Conservation (phyloP, 2,888 invertebrate genomes). For the Nebria brevicollis region DNA sequence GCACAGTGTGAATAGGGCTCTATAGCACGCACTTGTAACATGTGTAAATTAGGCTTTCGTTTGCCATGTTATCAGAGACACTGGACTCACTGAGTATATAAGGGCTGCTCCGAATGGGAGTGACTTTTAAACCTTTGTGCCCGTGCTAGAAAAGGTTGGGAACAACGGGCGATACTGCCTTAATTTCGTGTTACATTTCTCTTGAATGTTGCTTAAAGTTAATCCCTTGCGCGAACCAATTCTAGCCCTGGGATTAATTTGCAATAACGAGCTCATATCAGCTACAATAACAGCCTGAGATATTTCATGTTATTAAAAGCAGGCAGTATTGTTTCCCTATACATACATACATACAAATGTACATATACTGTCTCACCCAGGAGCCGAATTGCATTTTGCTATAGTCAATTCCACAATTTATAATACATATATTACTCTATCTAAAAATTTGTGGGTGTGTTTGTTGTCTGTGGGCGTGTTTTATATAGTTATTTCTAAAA, state of each 20-base stretch:
- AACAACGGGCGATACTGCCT: slow-evolving; percentile 27
- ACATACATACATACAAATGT: neutral
- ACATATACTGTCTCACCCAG: neutral
- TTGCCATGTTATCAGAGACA: slow-evolving; percentile 37
- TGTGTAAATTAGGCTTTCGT: slow-evolving; percentile 45
- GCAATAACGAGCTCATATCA: slow-evolving; percentile 42
- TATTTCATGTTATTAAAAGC: slow-evolving; percentile 35
- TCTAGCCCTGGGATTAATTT: slow-evolving; percentile 42
- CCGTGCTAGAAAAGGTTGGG: slow-evolving; percentile 21
- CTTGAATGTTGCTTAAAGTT: slow-evolving; percentile 45
- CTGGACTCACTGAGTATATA: neutral
- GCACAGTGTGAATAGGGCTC: slow-evolving; percentile 37
- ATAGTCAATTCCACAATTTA: too few relatives aligned
- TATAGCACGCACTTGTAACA: slow-evolving; percentile 30
- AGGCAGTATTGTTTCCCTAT: neutral
- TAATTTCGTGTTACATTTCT: slow-evolving; percentile 45
- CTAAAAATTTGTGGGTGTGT: too few relatives aligned
- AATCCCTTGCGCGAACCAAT: slow-evolving; percentile 35
- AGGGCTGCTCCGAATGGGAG: neutral
- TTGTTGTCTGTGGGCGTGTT: too few relatives aligned
- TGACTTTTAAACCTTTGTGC: slow-evolving; percentile 40
- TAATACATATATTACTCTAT: too few relatives aligned
- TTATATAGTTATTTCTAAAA: too few relatives aligned
- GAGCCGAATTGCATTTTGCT: neutral
- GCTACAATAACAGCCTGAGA: slow-evolving; percentile 39